These are phyloP conservation scores for Tetramorium simillimum DNA, from an alignment of 1,140 invertebrate genomes.

Conservation along the genomic window DNA sequence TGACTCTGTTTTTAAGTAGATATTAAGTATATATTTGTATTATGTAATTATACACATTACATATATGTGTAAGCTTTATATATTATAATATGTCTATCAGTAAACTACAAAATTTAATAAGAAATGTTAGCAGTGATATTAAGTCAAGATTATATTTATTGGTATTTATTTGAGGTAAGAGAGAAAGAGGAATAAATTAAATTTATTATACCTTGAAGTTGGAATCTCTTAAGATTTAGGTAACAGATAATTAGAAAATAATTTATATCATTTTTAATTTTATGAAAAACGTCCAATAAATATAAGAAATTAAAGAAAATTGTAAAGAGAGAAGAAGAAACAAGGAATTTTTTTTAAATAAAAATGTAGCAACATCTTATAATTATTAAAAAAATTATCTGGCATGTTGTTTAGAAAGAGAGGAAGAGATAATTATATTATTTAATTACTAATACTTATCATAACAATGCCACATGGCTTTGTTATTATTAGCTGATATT, in stretches of 20 bases:
- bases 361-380: not conserved
- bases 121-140: not conserved
- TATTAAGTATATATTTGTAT: not conserved
- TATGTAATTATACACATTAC: not conserved
- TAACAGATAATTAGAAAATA: not conserved
- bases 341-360: not conserved
- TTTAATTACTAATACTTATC: not conserved
- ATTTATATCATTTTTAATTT: not conserved
- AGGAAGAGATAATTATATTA: not conserved
- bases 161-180: not conserved
- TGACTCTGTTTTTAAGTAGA: not conserved
- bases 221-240: not conserved
- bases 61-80: not conserved
- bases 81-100: too few species aligned
- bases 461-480: not conserved
- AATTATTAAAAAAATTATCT: not conserved
- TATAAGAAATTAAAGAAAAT: not conserved
- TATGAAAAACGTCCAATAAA: not conserved
- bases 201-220: not conserved
- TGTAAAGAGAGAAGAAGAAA: not conserved
- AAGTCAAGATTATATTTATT: not conserved
- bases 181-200: not conserved
- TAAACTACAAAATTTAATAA: not conserved
- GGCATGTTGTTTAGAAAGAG: not conserved
- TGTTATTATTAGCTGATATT: not conserved